Base-by-base conservation (phyloP, 2,888 invertebrate genomes). In the Drosophila picticornis region DNA sequence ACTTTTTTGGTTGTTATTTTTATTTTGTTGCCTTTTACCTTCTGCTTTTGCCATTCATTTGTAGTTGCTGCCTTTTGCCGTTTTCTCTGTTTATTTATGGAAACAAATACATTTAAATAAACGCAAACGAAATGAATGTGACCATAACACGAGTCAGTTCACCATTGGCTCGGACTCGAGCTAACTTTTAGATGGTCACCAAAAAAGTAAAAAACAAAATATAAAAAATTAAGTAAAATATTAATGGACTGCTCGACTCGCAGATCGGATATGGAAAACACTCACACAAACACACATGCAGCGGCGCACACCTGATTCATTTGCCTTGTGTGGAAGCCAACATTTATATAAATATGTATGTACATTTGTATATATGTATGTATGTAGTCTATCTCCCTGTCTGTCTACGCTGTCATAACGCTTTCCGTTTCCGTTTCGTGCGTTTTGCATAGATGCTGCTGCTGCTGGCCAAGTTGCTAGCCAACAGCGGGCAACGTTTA, bases 61-160 rank as follows among this genome's bases (percentile, higher is more conserved):
- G 63, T 31, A 46, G 56, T 27, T 52, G 43, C 36, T 52, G 31
- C 27, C 51, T 51, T 10, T 40, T 61, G 52, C 40, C 55, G 25
- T 22, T 57, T 63, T 59, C 67, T 64, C 55, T 70, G 50, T 70
- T 77, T 87, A 84, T 84, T 84, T 87, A 87, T 84, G 84, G 84
- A 87, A 87, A 84, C 84, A 84, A 87, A 84, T 82, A 84, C 82
- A 74, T 81, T 84, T 84, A 79, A 84, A 75, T 84, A 72, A 82
- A 70, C 70, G 66, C 61, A 53, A 76, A 60, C 74, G 64, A 81
- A 81, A 81, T 77, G 72, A 72, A 81, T 77, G 71, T 77, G 74
- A 80, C 77, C 63, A 80, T 74, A 80, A 86, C 76, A 80, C 86
- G 83, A 88, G 84, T 69, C 75, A 76, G 43, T 70, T 60, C 84